These are phyloP conservation scores for Sitobion miscanthi DNA, from an alignment of 1,140 invertebrate species.

Conservation along the genomic window DNA sequence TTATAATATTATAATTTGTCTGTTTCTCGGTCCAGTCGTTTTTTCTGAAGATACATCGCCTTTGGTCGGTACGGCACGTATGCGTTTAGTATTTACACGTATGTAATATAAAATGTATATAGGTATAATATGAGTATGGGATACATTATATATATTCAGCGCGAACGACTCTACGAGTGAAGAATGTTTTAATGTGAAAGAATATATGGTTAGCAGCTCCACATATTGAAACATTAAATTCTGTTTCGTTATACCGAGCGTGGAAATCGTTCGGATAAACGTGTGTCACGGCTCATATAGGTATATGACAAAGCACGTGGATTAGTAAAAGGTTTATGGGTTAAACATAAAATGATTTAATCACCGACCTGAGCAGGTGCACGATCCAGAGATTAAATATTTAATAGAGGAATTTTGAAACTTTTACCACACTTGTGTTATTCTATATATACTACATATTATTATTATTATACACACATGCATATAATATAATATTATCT, in stretches of 20 bases:
- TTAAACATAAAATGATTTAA: conserved; percentile 53
- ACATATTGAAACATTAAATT: conserved; percentile 34
- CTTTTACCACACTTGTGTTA: conserved; percentile 43
- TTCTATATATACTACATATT: not conserved
- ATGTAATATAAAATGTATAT: not conserved
- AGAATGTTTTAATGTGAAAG: conserved; percentile 24
- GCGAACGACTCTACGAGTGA: not conserved
- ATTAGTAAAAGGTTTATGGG: conserved; percentile 54
- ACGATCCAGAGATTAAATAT: conserved; percentile 53
- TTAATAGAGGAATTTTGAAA: conserved; percentile 52
- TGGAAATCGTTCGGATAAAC: conserved; percentile 36
- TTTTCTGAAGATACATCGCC: not conserved
- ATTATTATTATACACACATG: not conserved
- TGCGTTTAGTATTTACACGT: not conserved
- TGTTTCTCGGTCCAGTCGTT: not conserved
- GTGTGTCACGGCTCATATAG: conserved; percentile 39
- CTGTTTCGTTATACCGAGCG: conserved; percentile 15
- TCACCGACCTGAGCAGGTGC: conserved; percentile 45
- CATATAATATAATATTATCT: not conserved
- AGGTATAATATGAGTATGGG: not conserved
- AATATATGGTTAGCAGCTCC: not conserved
- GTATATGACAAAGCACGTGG: conserved; percentile 25
- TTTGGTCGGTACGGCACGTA: not conserved
- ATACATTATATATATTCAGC: not conserved
- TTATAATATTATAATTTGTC: not conserved